These are phyloP conservation scores for Scomber scombrus DNA, from an alignment of 2,113 vertebrate genomes.

Conservation along the genomic window DNA sequence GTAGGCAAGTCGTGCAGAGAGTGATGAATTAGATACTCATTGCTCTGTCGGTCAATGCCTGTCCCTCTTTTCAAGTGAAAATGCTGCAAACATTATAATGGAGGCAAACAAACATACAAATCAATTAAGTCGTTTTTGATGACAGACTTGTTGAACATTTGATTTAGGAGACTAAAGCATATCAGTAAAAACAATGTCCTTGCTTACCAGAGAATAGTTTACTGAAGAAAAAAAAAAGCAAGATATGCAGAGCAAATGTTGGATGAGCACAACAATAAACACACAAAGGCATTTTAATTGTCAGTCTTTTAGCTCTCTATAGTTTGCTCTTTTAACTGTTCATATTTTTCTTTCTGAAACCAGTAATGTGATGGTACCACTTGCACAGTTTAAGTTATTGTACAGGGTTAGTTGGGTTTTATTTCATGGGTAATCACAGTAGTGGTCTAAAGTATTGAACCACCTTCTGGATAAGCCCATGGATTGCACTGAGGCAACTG, in stretches of 20 bases:
- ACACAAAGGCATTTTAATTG: constrained; percentile 30
- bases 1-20: constrained; percentile 82
- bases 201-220: constrained; percentile 55
- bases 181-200: constrained; percentile 57
- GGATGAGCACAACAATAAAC: constrained; percentile 47
- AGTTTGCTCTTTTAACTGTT: not conserved
- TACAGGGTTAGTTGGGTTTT: not conserved
- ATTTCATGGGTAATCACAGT: constrained; percentile 2
- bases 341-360: constrained; percentile 4
- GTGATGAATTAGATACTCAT: constrained; percentile 87
- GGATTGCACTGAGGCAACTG: not conserved
- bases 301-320: constrained; percentile 1
- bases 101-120: constrained; percentile 71
- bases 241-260: constrained; percentile 56
- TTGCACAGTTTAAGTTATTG: not conserved
- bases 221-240: constrained; percentile 40
- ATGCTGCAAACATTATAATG: constrained; percentile 53
- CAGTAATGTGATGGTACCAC: not conserved
- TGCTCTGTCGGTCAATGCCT: constrained; percentile 73
- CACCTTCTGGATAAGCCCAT: not conserved
- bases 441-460: constrained; percentile 26
- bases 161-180: constrained; percentile 58
- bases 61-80: constrained; percentile 67
- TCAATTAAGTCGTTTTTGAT: constrained; percentile 69
- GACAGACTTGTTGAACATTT: constrained; percentile 64